Evolutionary conservation across 2,797 vertebrate species (phyloP).

Genomic region (Astyanax mexicanus): DNA sequence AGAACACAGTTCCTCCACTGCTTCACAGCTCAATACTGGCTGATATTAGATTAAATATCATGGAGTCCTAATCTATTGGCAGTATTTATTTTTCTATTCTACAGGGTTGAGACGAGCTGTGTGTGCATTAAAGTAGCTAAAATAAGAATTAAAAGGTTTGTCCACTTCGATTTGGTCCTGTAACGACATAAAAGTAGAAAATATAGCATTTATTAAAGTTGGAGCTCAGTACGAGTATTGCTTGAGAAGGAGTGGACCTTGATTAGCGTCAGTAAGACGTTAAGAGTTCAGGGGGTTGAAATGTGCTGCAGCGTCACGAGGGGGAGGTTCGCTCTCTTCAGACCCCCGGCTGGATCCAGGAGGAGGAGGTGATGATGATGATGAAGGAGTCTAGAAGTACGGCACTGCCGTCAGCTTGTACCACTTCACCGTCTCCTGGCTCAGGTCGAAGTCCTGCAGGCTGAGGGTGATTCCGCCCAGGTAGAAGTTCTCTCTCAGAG

Average conservation of each 20-base stretch:
- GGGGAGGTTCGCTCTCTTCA: constrained; percentile 16
- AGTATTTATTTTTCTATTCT: no score
- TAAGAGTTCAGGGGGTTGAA: constrained; percentile 16
- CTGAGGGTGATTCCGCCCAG: constrained; percentile 92
- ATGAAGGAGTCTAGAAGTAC: constrained; percentile 77
- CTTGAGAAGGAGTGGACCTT: constrained; percentile 65
- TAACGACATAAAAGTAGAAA: constrained; percentile 82
- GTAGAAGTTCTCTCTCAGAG: constrained; percentile 95
- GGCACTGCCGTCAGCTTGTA: constrained; percentile 91
- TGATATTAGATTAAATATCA: no score
- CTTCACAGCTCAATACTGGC: no score
- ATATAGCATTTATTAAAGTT: constrained; percentile 69
- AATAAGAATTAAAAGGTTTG: no score
- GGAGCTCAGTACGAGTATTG: constrained; percentile 64
- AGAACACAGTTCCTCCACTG: no score
- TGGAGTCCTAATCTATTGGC: no score
- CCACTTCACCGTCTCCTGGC: constrained; percentile 96
- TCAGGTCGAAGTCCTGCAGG: constrained; percentile 97
- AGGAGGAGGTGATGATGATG: constrained; percentile 15
- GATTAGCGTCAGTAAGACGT: constrained; percentile 62
- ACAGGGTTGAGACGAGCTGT: no score
- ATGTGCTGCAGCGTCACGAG: neutral
- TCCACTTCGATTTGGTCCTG: constrained; percentile 81
- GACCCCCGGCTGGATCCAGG: neutral
- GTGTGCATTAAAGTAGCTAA: no score